Conservation (phyloP, 2,113 vertebrate species). For the Choloepus hoffmanni region DNA sequence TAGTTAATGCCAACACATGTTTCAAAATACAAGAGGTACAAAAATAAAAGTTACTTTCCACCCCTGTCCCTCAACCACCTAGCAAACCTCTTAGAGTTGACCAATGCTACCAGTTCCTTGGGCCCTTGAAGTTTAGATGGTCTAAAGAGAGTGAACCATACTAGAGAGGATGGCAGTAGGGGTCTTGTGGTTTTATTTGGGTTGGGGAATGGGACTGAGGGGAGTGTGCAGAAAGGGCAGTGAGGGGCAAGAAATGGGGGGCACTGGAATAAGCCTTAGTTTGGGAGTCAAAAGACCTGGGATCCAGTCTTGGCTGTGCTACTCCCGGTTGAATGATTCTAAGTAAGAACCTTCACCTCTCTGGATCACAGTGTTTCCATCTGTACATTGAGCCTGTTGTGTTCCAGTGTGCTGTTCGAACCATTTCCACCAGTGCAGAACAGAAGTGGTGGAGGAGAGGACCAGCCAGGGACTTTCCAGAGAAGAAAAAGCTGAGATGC, state of each 20-base stretch:
- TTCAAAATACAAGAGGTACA: slow-evolving; percentile 30
- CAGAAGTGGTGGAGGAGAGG: not conserved
- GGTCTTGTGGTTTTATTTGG: not conserved
- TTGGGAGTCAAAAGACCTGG: not conserved
- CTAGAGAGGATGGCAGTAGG: not conserved
- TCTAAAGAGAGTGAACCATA: slow-evolving; percentile 32
- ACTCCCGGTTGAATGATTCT: not conserved
- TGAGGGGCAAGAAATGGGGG: not conserved
- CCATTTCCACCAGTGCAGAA: not conserved
- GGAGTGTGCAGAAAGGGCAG: not conserved
- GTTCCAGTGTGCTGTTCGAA: not conserved
- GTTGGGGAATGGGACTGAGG: not conserved
- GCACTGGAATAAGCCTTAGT: not conserved
- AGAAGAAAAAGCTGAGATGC: not conserved
- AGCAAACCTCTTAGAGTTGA: not conserved
- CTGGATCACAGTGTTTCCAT: not conserved
- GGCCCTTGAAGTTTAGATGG: not conserved
- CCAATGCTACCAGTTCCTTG: not conserved
- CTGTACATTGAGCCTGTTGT: not conserved
- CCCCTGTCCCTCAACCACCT: not conserved
- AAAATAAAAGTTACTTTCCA: not conserved
- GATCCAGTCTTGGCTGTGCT: not conserved
- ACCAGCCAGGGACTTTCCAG: not conserved
- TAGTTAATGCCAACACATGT: not conserved
- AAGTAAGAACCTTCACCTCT: not conserved